phyloP scores from a whole-genome alignment of 2,888 invertebrate genomes.

The Baronia brevicornis region DNA sequence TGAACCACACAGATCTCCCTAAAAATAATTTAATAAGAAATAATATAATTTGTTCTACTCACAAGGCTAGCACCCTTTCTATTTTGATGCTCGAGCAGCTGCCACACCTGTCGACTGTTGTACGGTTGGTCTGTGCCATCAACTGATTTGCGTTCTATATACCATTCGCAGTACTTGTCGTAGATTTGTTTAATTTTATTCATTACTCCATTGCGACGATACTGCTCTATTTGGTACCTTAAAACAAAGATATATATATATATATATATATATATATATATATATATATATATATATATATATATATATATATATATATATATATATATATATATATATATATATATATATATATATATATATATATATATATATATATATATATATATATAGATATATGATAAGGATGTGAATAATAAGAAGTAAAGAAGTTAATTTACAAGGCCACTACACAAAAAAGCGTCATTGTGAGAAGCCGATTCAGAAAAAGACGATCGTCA shows the following conservation, averaged over 20 bases:
- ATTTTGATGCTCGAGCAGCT: slow-evolving; percentile 73
- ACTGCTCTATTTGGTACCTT: slow-evolving; percentile 79
- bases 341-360: too few relatives aligned
- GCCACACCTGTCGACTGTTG: slow-evolving; percentile 85
- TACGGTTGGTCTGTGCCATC: slow-evolving; percentile 37
- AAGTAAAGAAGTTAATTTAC: background rate
- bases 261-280: background rate
- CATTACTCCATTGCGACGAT: slow-evolving; percentile 78
- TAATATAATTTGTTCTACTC: slow-evolving; percentile 30
- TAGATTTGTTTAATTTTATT: slow-evolving; percentile 79
- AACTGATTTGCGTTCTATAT: slow-evolving; percentile 53
- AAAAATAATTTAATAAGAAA: too few relatives aligned
- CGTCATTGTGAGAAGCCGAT: too few relatives aligned
- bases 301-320: too few relatives aligned
- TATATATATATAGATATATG: too few relatives aligned
- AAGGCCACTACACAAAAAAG: background rate
- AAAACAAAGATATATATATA: slow-evolving; percentile 12
- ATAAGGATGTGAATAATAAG: too few relatives aligned
- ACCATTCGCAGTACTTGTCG: slow-evolving; percentile 79
- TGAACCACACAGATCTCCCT: too few relatives aligned
- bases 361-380: too few relatives aligned
- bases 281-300: too few relatives aligned
- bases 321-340: too few relatives aligned
- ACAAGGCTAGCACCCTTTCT: slow-evolving; percentile 74
- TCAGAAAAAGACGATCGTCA: too few relatives aligned